phyloP scores from a whole-genome alignment of 2,888 invertebrate species.

The Pharmacophagus antenor region DNA sequence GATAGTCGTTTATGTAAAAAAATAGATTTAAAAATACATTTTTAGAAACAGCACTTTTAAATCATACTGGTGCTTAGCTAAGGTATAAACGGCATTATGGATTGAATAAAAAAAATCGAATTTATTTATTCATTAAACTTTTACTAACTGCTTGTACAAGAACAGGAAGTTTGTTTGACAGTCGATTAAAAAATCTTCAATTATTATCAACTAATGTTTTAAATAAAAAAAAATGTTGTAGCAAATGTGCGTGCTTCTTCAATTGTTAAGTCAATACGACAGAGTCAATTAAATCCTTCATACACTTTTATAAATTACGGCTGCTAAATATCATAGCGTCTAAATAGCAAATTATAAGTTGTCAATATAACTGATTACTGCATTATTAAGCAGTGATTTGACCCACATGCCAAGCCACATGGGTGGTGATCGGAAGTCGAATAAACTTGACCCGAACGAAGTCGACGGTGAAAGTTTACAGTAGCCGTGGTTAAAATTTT shows the following conservation, averaged over 20 bases:
- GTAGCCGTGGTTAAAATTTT: constrained; percentile 55
- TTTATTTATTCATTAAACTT: too few relatives aligned
- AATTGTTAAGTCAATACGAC: constrained; percentile 36
- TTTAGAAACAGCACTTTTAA: too few relatives aligned
- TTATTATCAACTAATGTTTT: too few relatives aligned
- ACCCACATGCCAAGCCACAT: constrained; percentile 45
- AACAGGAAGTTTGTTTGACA: too few relatives aligned
- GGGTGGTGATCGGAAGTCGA: constrained; percentile 52
- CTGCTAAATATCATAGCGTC: constrained; percentile 39
- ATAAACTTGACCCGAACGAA: constrained; percentile 66
- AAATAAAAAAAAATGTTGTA: constrained; percentile 30
- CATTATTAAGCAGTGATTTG: constrained; percentile 46
- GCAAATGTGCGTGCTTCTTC: constrained; percentile 32
- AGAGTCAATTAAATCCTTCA: constrained; percentile 39
- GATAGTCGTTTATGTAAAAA: too few relatives aligned
- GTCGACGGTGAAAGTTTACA: constrained; percentile 67
- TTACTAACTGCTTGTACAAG: too few relatives aligned
- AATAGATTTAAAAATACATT: too few relatives aligned
- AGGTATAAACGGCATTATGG: too few relatives aligned
- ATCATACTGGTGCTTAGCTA: too few relatives aligned
- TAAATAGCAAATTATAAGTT: constrained; percentile 53
- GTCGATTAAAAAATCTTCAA: too few relatives aligned
- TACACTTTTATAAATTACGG: constrained; percentile 29
- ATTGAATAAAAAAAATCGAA: too few relatives aligned
- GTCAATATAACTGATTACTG: constrained; percentile 58